Base-by-base conservation (phyloP, 1,140 invertebrate species). In the Chymomyza costata region DNA sequence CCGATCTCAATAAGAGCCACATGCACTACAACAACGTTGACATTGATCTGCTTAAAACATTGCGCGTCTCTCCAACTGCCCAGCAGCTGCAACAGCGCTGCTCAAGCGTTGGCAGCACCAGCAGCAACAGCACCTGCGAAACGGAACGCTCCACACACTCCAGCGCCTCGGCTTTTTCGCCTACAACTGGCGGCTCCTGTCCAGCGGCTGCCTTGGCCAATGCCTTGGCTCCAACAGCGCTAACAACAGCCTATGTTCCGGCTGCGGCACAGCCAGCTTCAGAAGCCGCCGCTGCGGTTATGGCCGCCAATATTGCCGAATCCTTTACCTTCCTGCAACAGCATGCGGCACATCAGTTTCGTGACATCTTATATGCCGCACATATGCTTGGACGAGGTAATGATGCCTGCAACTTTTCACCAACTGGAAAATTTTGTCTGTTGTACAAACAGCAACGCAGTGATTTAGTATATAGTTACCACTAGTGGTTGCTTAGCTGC, bases 341-440 rank as follows among this genome's bases (percentile, higher is more conserved):
- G 45, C 83, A 85, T 63, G 73, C 74, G 74, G 78, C 82, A 11
- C 78, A 84, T 84, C 82, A 84, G 81, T 85, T 85, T 85, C 83
- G 71, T 65, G 83, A 85, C 66, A 85, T 85, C 66, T 64, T 85
- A 43, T 85, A 85, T 80, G 83, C 83, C 41, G 81, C 83, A 44
- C 83, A 84, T 63, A 62, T 85, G 59, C 55, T 85, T 39, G 76
- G 78, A 68, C 62, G 83, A 85, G 83, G 83, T 85, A 82, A 80
- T 38, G 25, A n/a, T 30, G 15, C 14, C 45, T 31, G 14, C 5
- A 17, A 28, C 18, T 15, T 31, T 32, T 31, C 7, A 28, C 6
- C 6, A 30, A 19, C 47, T 18, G 44, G 46, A 10, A n/a, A 59
- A 68, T 70, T 65, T n/a, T n/a, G n/a, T n/a, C n/a, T n/a, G 70